Conservation (phyloP, 2,797 vertebrate species). For the Nasua narica region DNA sequence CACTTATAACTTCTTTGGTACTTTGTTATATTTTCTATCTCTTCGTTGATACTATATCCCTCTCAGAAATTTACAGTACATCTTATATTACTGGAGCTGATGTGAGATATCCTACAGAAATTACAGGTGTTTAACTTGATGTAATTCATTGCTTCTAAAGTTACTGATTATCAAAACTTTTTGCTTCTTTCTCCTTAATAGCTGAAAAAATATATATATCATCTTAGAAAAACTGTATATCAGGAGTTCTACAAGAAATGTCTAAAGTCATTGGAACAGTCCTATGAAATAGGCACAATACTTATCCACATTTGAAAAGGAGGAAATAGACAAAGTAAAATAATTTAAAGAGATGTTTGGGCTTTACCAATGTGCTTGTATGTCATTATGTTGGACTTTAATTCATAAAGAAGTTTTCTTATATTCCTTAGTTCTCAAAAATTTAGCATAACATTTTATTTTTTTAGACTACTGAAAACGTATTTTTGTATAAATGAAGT, state of each 20-base stretch:
- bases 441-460: slow-evolving; percentile 71
- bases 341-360: background rate
- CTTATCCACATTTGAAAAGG: background rate
- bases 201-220: background rate
- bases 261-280: background rate
- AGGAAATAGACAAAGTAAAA: background rate
- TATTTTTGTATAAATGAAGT: slow-evolving; percentile 67
- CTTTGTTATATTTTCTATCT: background rate
- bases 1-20: background rate
- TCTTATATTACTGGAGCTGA: background rate
- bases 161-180: background rate
- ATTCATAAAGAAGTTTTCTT: background rate
- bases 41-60: background rate
- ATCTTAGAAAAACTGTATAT: background rate
- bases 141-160: background rate
- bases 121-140: background rate
- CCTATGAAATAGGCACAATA: background rate
- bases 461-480: slow-evolving; percentile 61
- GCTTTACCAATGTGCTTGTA: background rate
- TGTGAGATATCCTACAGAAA: background rate
- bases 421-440: slow-evolving; percentile 1
- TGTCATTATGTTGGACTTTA: background rate
- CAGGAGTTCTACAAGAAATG: background rate
- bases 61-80: background rate
- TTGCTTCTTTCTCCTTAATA: background rate